These are phyloP conservation scores for Drosophila seguyi DNA, from an alignment of 1,140 invertebrate genomes.

Conservation along the genomic window DNA sequence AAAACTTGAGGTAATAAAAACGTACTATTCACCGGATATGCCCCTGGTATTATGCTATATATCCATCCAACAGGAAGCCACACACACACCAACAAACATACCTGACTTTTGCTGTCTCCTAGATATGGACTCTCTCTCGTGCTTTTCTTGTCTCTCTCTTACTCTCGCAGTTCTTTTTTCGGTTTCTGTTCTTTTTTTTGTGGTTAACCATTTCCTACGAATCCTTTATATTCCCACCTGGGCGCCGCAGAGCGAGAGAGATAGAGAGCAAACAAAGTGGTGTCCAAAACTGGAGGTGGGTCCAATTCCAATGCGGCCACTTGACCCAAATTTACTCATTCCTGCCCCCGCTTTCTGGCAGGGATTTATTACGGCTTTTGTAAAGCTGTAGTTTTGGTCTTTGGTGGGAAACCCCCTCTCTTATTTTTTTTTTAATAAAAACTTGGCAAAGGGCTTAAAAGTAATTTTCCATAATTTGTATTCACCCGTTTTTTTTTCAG, in stretches of 20 bases:
- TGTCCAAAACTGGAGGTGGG: conserved; percentile 32
- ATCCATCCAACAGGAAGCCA: conserved; percentile 2
- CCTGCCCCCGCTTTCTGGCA: conserved; percentile 24
- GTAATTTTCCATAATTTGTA: conserved; percentile 46
- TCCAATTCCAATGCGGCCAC: conserved; percentile 53
- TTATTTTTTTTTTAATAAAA: conserved; percentile 1
- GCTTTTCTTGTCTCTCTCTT: neutral
- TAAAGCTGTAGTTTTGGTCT: neutral
- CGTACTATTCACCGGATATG: neutral
- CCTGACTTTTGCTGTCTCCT: conserved; percentile 29
- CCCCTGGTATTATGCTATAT: conserved; percentile 13
- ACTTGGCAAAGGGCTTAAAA: conserved; percentile 13
- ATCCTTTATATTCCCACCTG: conserved; percentile 47
- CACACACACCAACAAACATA: neutral
- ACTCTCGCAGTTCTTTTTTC: neutral
- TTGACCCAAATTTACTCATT: conserved; percentile 67
- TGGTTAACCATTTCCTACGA: conserved; percentile 23
- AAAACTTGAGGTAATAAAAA: conserved; percentile 10
- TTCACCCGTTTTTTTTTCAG: conserved; percentile 1
- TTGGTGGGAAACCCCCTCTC: conserved; percentile 9
- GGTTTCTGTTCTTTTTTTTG: conserved; percentile 22
- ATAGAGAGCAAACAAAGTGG: conserved; percentile 31
- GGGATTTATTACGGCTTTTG: conserved; percentile 38
- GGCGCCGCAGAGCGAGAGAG: conserved; percentile 13
- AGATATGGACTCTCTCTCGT: conserved; percentile 11